Evolutionary conservation across 2,797 vertebrate species (phyloP), one percentile per base, ranked within the genome.

Genomic region (Microctenopoma lineatum): DNA sequence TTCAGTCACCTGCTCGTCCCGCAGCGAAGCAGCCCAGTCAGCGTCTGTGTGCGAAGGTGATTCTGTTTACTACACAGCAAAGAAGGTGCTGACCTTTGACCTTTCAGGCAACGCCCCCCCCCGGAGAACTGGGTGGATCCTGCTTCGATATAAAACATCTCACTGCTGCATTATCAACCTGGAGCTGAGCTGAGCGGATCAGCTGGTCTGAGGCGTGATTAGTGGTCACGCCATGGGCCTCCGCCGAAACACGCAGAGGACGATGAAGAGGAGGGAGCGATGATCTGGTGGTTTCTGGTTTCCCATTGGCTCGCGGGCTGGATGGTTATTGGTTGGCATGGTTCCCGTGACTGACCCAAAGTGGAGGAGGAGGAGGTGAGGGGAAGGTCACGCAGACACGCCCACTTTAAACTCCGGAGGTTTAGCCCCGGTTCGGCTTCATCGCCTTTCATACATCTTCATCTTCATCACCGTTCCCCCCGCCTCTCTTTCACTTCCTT

Each of bases 211-310:
- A 52, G 18, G 10, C 13, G 1, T 64, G 80, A 89, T 87, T 85
- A 82, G 42, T 67, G 44, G 80, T 89, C 87, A 89, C 82, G 84
- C 79, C 54, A 84, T 0, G 56, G 66, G 62, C 58, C 48, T 51
- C 54, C 0, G 21, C 38, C 0, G 4, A 51, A 60, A 56, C 2
- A 66, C 58, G 18, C 34, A 32, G 29, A 32, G 2, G 45, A 36
- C 4, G 16, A 60, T 9, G 32, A 32, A 16, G 18, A 7, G 0
- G 32, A 36, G n/a, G 39, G 36, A 36, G 6, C 62, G 32, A 1
- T 4, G 29, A 44, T 51, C 4, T 15, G 29, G 1, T 9, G 51
- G 13, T 7, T 44, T 62, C 54, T 3, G 7, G 11, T 45, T 25
- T 42, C 54, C 36, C 36, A 83, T 83, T 85, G 81, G 87, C 27